Base-by-base conservation (phyloP, 2,888 invertebrate species). In the Drosophila bunnanda region DNA sequence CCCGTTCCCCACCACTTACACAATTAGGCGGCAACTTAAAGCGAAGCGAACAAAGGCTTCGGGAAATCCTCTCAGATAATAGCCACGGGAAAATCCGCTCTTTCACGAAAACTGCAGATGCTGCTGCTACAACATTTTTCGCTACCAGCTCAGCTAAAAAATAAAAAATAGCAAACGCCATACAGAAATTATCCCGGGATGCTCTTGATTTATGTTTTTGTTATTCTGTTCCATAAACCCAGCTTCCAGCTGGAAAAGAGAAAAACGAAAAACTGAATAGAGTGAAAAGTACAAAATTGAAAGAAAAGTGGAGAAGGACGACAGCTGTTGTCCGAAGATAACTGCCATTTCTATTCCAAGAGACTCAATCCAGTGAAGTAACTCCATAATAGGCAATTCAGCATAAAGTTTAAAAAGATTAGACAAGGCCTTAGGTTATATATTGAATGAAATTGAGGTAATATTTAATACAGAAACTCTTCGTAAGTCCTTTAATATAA, bases 141-240 rank as follows among this genome's bases (percentile, higher is more conserved):
- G 28, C 46, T 46, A 50, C 30, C n/a, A 22, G 38, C 58, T 62
- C 43, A 72, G 48, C 62, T 25, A 22, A 60, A 53, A 22, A 43
- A 13, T 4, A 59, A 50, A 61, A 65, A 44, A 50, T 38, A 58
- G 25, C 52, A 59, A 66, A 67, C 68, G 52, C 61, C 39, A 75
- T 58, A 57, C 59, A 62, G 54, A 82, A 77, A 87, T 80, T 76
- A 81, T 86, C 54, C 79, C 65, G n/a, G 68, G 5, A 38, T 13
- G 46, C 64, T 48, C 46, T 76, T 83, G 88, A 83, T 83, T 83
- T 88, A 83, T 83, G 83, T 78, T 86, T 82, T 78, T 86, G 88
- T 83, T 83, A 88, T 88, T 88, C 86, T 85, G 82, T 82, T 82
- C 53, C 80, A 78, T 80, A 80, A 86, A 71, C 74, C 73, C 56